These are phyloP conservation scores for Phoenoteleia sp. DNA, from an alignment of 2,888 invertebrate species.

Conservation along the genomic window DNA sequence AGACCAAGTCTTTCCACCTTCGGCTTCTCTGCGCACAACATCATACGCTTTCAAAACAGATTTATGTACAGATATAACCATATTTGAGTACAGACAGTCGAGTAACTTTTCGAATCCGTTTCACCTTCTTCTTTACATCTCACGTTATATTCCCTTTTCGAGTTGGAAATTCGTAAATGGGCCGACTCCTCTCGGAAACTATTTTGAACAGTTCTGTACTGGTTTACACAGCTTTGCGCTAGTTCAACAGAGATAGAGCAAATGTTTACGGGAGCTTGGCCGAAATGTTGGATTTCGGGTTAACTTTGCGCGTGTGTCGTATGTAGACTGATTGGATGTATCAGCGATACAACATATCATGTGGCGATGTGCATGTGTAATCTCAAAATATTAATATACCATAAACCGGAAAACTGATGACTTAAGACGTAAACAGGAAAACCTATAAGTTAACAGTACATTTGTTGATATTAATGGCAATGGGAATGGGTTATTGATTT, in stretches of 20 bases:
- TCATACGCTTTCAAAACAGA: not conserved
- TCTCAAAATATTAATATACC: conserved; percentile 36
- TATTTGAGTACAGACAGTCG: conserved; percentile 39
- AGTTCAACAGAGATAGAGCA: conserved; percentile 47
- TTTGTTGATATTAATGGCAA: too few species aligned
- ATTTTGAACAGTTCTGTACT: conserved; percentile 61
- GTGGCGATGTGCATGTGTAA: not conserved
- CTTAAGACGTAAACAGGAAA: too few species aligned
- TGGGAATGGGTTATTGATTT: too few species aligned
- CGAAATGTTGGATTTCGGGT: conserved; percentile 54
- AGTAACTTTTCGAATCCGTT: conserved; percentile 56
- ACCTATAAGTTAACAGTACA: too few species aligned
- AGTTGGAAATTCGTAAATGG: conserved; percentile 59
- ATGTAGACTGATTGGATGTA: conserved; percentile 42
- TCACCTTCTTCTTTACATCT: conserved; percentile 48
- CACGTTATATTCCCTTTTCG: conserved; percentile 46
- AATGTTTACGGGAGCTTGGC: conserved; percentile 63
- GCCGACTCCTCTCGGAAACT: conserved; percentile 55
- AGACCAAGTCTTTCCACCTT: not conserved
- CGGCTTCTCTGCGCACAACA: not conserved
- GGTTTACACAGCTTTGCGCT: conserved; percentile 67
- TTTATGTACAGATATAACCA: conserved; percentile 44
- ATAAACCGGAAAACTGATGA: too few species aligned
- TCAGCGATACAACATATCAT: conserved; percentile 1
- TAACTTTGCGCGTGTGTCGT: conserved; percentile 47